phyloP scores from a whole-genome alignment of 2,113 vertebrate genomes.

The Hippopotamus amphibius region DNA sequence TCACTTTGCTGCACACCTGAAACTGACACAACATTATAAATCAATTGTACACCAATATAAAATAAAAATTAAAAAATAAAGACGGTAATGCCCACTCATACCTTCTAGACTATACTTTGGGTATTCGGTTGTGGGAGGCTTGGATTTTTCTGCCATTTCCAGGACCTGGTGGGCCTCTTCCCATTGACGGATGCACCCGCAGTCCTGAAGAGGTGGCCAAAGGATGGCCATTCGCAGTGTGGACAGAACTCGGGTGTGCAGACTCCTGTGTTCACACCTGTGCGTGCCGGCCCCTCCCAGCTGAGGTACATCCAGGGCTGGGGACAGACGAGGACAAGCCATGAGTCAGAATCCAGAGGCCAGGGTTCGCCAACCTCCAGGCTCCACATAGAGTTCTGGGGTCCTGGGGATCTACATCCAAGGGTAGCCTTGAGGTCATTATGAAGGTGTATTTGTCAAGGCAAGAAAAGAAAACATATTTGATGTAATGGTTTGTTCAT shows the following conservation, averaged over 20 bases:
- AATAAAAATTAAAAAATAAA: no score
- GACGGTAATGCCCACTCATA: not conserved
- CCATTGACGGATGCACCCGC: not conserved
- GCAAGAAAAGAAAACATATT: not conserved
- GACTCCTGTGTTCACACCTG: not conserved
- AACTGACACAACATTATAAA: no score
- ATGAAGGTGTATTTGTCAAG: not conserved
- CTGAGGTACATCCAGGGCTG: not conserved
- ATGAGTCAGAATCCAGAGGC: not conserved
- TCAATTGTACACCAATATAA: no score
- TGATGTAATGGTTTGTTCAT: not conserved
- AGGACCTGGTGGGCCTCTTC: not conserved
- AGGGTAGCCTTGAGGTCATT: not conserved
- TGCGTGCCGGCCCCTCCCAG: rapidly evolving
- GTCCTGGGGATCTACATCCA: not conserved
- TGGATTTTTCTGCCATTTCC: not conserved
- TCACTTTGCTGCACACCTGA: no score
- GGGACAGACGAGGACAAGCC: not conserved
- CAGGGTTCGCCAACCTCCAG: not conserved
- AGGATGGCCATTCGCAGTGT: not conserved
- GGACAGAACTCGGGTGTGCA: not conserved
- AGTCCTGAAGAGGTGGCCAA: not conserved
- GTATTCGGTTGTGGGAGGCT: not conserved
- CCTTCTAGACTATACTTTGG: not conserved
- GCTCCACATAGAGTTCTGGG: not conserved